Percentiles rank a stretch among this genome's conserved stretches.
Conservation (phyloP, 1,140 invertebrate genomes). For the Listronotus oregonensis region DNA sequence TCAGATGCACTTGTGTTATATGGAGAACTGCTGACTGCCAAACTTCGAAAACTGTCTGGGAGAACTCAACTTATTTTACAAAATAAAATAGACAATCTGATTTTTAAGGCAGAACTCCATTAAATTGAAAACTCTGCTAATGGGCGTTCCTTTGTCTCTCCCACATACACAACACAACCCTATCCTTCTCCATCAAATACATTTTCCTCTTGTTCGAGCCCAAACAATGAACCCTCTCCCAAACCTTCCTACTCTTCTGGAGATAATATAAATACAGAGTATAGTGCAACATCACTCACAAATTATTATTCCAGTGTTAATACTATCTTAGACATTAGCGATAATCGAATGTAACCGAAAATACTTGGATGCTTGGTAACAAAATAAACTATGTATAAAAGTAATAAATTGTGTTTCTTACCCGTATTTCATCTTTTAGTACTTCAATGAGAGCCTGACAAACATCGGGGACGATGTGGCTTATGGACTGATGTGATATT, state of each 20-base stretch:
- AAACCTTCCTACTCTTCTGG: conserved; percentile 9
- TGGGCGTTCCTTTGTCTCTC: conserved; percentile 11
- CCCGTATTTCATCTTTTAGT: conserved; percentile 42
- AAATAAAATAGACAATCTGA: conserved; percentile 28
- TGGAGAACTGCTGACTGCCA: conserved; percentile 13
- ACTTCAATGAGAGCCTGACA: conserved; percentile 40
- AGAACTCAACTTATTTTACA: conserved; percentile 29
- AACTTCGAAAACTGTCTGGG: conserved; percentile 19
- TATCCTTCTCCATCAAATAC: conserved; percentile 4
- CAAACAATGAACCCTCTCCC: conserved; percentile 18
- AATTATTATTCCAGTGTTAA: conserved; percentile 7
- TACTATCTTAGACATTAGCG: conserved; percentile 5
- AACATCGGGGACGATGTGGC: conserved; percentile 41
- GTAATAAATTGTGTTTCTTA: conserved; percentile 24
- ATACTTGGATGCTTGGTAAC: conserved; percentile 1
- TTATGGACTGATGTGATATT: conserved; percentile 45
- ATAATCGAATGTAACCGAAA: conserved; percentile 7
- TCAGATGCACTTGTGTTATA: conserved; percentile 22
- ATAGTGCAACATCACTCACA: conserved; percentile 3
- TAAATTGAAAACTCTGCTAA: conserved; percentile 17
- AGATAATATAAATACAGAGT: conserved; percentile 12
- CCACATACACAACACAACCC: conserved; percentile 7
- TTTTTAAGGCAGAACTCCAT: conserved; percentile 22
- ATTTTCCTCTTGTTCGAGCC: conserved; percentile 15
- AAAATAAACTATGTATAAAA: conserved; percentile 9